These are phyloP conservation scores for Cephus pygmeus DNA, from an alignment of 2,888 invertebrate genomes.

Conservation along the genomic window DNA sequence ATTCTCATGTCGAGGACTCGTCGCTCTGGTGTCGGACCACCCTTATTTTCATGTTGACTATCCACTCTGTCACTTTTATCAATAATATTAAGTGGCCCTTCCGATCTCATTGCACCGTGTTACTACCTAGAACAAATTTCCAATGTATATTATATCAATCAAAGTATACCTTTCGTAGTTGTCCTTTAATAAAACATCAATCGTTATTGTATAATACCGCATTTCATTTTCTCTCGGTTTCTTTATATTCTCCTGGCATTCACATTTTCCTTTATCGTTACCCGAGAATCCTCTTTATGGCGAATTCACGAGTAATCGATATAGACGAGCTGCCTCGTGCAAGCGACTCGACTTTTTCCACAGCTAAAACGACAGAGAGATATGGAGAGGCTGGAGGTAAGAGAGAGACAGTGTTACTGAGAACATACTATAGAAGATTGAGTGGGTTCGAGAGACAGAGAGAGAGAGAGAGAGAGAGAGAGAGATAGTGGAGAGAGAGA, in stretches of 20 bases:
- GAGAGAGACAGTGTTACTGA: not conserved
- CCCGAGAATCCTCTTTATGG: not conserved
- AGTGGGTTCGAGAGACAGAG: not conserved
- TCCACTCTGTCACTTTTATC: no score
- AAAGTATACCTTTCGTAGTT: not conserved
- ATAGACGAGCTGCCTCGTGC: not conserved
- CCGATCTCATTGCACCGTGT: no score
- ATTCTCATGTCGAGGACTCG: no score
- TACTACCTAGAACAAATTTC: no score
- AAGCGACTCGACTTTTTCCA: not conserved
- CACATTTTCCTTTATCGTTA: not conserved
- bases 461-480: no score
- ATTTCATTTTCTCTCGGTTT: not conserved
- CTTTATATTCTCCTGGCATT: not conserved
- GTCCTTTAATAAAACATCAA: not conserved
- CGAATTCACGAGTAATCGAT: not conserved
- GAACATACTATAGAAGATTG: not conserved
- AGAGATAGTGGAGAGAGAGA: not conserved
- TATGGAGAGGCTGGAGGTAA: not conserved
- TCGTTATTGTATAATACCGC: not conserved
- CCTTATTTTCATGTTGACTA: no score
- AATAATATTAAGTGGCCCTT: no score
- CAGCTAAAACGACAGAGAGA: not conserved
- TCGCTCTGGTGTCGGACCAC: no score
- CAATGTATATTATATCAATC: not conserved